These are phyloP conservation scores for Stegostoma tigrinum DNA, from an alignment of 2,113 vertebrate species.

Conservation along the genomic window DNA sequence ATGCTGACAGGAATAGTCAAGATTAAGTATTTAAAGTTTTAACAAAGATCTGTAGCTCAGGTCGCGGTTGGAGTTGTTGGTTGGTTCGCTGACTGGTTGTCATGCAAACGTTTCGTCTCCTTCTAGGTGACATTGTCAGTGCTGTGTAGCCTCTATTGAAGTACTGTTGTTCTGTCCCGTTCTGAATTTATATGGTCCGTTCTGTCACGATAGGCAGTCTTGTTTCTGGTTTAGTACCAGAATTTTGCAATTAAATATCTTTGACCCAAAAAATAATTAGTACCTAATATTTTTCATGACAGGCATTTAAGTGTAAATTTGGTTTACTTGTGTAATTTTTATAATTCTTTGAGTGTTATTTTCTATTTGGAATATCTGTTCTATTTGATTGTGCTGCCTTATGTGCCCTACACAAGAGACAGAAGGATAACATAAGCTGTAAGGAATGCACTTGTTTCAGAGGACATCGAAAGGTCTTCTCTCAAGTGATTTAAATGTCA, in stretches of 20 bases:
- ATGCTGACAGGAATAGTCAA: conserved; percentile 21
- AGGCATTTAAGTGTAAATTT: background rate
- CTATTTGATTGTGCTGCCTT: background rate
- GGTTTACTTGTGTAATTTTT: background rate
- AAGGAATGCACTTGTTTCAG: background rate
- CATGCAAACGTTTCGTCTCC: too few species aligned
- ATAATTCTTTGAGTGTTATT: background rate
- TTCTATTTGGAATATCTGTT: background rate
- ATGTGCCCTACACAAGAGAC: background rate
- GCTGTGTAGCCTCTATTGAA: too few species aligned
- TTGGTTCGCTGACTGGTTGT: too few species aligned
- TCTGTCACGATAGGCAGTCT: too few species aligned
- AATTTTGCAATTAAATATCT: background rate
- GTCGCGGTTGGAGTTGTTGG: too few species aligned
- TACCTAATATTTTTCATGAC: background rate
- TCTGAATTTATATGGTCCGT: too few species aligned
- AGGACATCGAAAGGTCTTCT: background rate
- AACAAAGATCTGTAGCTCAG: too few species aligned
- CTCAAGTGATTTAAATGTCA: background rate
- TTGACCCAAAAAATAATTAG: background rate
- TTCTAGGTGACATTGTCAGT: too few species aligned
- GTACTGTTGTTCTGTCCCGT: too few species aligned
- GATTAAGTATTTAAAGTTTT: too few species aligned
- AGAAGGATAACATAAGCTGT: background rate
- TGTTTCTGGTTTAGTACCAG: too few species aligned